Conservation (phyloP, 1,140 invertebrate species). For the Pristionchus pacificus region DNA sequence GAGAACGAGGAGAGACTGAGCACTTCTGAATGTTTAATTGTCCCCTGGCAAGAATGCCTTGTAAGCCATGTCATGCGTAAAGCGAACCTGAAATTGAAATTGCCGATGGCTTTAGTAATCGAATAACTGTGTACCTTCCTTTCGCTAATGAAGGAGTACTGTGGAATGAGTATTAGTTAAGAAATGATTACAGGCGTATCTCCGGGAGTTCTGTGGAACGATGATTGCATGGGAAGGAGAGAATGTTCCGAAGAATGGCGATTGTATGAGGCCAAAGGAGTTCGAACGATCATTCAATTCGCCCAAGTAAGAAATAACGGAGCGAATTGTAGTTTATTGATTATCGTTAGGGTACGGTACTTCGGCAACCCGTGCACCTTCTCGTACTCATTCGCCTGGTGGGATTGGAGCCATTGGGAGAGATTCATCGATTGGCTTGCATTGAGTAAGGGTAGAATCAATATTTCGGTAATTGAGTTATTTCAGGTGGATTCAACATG, state of each 20-base stretch:
- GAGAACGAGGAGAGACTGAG: too few species aligned
- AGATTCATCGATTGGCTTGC: constrained; percentile 29
- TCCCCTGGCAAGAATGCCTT: too few species aligned
- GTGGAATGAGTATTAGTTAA: too few species aligned
- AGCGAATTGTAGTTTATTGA: neutral
- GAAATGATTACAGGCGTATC: neutral
- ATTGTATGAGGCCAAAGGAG: neutral
- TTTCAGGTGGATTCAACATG: constrained; percentile 31
- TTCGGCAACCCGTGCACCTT: constrained; percentile 33
- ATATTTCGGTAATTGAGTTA: neutral
- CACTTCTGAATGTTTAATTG: too few species aligned
- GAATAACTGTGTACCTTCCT: too few species aligned
- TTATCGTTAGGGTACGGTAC: constrained; percentile 28
- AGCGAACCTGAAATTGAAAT: too few species aligned
- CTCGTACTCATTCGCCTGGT: constrained; percentile 29
- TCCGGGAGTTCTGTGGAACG: neutral
- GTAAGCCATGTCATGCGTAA: too few species aligned
- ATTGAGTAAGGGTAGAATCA: constrained; percentile 20
- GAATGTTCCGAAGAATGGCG: neutral
- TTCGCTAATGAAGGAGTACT: too few species aligned
- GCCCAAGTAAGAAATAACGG: neutral
- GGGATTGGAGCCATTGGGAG: constrained; percentile 30
- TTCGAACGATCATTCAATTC: neutral
- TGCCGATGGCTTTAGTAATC: too few species aligned
- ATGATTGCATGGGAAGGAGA: neutral